Percentiles rank a stretch among this genome's conserved stretches.
Conservation (phyloP, 2,888 invertebrate species). For the Brassicogethes aeneus region DNA sequence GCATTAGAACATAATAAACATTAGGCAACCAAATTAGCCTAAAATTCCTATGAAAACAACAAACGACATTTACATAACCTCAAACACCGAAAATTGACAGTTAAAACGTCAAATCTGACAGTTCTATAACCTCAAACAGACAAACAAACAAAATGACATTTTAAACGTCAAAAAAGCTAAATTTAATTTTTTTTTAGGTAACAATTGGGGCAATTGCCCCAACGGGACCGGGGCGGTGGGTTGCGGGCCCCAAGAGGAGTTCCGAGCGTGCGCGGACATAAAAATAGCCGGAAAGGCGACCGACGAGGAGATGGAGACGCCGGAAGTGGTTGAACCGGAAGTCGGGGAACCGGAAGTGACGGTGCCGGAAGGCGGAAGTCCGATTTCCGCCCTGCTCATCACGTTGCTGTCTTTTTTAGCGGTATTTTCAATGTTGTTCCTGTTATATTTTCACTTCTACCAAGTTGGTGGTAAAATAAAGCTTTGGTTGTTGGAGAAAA, state of each 20-base stretch:
- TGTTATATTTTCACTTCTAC: conserved; percentile 68
- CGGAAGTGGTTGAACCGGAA: conserved; percentile 25
- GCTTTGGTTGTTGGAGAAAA: conserved; percentile 43
- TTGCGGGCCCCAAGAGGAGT: conserved; percentile 84
- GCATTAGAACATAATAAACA: no score
- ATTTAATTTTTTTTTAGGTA: conserved; percentile 35
- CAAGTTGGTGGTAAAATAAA: conserved; percentile 61
- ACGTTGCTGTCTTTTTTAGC: conserved; percentile 58
- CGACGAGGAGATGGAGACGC: conserved; percentile 41
- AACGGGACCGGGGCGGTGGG: conserved; percentile 72
- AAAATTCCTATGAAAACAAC: no score
- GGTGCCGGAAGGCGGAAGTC: conserved; percentile 35
- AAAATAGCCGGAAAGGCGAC: conserved; percentile 51
- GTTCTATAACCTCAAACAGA: no score
- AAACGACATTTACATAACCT: no score
- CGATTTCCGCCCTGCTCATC: conserved; percentile 50
- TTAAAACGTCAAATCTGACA: no score
- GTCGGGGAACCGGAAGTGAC: conserved; percentile 31
- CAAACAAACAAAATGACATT: no score
- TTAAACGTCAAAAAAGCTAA: no score
- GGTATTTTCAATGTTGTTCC: conserved; percentile 54
- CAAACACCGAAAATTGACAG: no score
- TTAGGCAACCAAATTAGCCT: no score
- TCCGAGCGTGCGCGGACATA: conserved; percentile 77
- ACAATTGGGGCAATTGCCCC: conserved; percentile 71